These are phyloP conservation scores for Chaetorhynchus papuensis DNA, from an alignment of 2,113 vertebrate species.

Conservation along the genomic window DNA sequence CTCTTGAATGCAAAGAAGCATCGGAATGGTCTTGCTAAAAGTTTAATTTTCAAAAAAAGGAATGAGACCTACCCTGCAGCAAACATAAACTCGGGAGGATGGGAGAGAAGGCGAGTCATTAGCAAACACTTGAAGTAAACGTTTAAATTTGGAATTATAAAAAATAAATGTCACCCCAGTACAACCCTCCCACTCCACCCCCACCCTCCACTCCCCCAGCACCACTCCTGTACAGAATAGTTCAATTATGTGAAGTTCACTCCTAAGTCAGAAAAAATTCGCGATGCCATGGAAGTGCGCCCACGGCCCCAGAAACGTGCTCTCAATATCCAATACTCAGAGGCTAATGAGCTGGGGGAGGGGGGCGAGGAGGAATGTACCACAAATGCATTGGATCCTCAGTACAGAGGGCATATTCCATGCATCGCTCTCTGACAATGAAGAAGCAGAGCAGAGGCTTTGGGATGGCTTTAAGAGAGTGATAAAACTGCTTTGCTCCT, in stretches of 20 bases:
- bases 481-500: background rate
- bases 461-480: background rate
- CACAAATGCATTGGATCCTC: constrained; percentile 51
- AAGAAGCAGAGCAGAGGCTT: background rate
- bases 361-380: constrained; percentile 50
- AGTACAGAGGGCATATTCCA: constrained; percentile 21
- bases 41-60: background rate
- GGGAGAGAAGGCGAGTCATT: background rate
- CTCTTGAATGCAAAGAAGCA: background rate
- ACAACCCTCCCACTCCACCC: background rate
- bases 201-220: background rate
- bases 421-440: background rate
- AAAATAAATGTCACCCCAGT: background rate
- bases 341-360: constrained; percentile 59
- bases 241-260: constrained; percentile 10
- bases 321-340: constrained; percentile 43
- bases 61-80: background rate
- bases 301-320: constrained; percentile 53
- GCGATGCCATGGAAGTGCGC: constrained; percentile 12
- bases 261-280: constrained; percentile 23
- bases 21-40: background rate
- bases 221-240: background rate
- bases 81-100: background rate
- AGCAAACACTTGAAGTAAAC: background rate
- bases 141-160: background rate